Percentiles rank a stretch among this genome's conserved stretches.
Evolutionary conservation across 2,113 vertebrate genomes (phyloP).

Genomic region (Hydrochoerus hydrochaeris): DNA sequence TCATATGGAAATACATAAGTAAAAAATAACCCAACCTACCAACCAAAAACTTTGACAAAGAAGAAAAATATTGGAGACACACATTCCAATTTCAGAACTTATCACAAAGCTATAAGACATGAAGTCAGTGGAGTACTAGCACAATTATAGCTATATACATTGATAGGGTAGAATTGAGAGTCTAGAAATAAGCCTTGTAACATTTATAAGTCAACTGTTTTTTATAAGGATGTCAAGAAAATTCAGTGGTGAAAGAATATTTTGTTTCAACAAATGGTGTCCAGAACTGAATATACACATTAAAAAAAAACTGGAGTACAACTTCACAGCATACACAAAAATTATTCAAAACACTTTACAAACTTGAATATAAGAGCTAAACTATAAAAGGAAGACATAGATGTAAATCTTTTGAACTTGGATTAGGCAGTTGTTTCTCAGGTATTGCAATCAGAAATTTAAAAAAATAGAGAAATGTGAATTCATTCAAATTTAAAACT

Average conservation of each 20-base stretch:
- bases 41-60: not conserved
- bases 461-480: not conserved
- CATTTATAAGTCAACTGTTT: not conserved
- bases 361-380: not conserved
- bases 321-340: not conserved
- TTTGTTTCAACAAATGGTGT: slow-evolving; percentile 8
- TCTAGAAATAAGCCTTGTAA: not conserved
- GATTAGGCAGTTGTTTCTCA: not conserved
- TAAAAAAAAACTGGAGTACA: not conserved
- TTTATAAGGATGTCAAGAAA: not conserved
- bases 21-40: not conserved
- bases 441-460: not conserved
- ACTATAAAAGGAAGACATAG: slow-evolving; percentile 40
- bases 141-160: not conserved
- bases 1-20: slow-evolving; percentile 10
- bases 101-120: not conserved
- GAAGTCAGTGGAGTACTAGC: not conserved
- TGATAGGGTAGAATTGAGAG: not conserved
- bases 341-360: not conserved
- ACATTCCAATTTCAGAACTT: not conserved
- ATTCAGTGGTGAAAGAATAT: not conserved
- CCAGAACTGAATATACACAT: not conserved
- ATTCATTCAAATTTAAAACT: not conserved
- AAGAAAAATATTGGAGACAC: not conserved
- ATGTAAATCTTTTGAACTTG: not conserved